These are phyloP conservation scores for Aporrectodea caliginosa DNA, from an alignment of 1,140 invertebrate species.

Conservation along the genomic window DNA sequence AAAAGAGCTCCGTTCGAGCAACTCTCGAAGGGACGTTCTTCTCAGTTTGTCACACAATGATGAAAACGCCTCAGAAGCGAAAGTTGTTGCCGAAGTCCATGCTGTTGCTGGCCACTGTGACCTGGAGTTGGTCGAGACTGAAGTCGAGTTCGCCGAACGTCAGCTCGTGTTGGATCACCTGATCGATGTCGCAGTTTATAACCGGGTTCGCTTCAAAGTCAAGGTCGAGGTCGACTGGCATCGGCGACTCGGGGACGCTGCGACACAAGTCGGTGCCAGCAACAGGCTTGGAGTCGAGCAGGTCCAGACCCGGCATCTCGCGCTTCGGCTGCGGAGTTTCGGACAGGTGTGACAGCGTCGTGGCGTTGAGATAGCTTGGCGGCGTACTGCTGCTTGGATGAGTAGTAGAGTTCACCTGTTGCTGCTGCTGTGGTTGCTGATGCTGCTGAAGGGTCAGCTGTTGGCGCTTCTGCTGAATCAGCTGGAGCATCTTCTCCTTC, in stretches of 20 bases:
- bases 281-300: background rate
- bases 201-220: conserved; percentile 71
- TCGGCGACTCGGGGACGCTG: background rate
- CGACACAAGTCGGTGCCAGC: background rate
- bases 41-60: no score
- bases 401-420: no score
- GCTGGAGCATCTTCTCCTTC: background rate
- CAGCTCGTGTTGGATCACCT: conserved; percentile 89
- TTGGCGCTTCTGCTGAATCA: background rate
- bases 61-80: conserved; percentile 25
- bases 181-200: conserved; percentile 92
- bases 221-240: conserved; percentile 69
- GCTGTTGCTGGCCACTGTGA: background rate
- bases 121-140: conserved; percentile 64
- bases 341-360: background rate
- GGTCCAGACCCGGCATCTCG: no score
- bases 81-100: background rate
- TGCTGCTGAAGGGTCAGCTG: background rate
- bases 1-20: no score
- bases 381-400: no score
- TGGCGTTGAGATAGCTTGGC: background rate
- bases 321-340: no score
- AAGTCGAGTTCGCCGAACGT: conserved; percentile 90
- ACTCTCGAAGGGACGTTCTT: no score
- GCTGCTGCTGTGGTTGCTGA: no score